Evolutionary conservation across 2,113 vertebrate genomes (phyloP).

Genomic region (Mormyrus lacerda): DNA sequence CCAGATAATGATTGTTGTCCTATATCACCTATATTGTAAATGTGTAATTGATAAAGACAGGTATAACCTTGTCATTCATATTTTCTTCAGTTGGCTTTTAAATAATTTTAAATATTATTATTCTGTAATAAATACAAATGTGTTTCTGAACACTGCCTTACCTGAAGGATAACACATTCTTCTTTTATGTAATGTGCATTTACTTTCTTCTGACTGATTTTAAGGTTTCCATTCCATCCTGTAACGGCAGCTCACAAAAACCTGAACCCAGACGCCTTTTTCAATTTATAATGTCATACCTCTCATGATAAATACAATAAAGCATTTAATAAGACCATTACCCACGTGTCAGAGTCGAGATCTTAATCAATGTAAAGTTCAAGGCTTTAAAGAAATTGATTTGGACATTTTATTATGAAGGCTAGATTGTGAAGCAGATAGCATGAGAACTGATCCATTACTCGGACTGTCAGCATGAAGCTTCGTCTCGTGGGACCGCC

Average conservation of each 20-base stretch:
- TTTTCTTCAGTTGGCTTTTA: background rate
- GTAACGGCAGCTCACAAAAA: conserved; percentile 26
- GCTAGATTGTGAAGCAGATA: conserved; percentile 46
- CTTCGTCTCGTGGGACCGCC: conserved; percentile 39
- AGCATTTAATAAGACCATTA: conserved; percentile 55
- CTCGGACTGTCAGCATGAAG: conserved; percentile 41
- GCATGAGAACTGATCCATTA: conserved; percentile 45
- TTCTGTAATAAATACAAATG: background rate
- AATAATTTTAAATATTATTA: background rate
- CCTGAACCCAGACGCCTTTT: conserved; percentile 36
- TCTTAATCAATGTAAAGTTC: conserved; percentile 68
- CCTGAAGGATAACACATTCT: background rate
- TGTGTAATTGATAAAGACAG: background rate
- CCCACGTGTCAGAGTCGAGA: conserved; percentile 53
- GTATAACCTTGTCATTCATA: background rate
- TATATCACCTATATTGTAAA: background rate
- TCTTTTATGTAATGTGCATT: conserved; percentile 3
- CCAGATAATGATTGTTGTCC: background rate
- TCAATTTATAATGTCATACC: conserved; percentile 58
- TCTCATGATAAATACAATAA: conserved; percentile 56
- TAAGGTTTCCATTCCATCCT: conserved; percentile 7
- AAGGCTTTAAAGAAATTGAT: conserved; percentile 58
- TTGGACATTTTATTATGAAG: conserved; percentile 44
- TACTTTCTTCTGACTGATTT: conserved; percentile 18
- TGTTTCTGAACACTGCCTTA: background rate